Conservation (phyloP, 2,888 invertebrate genomes). For the Lydus trimaculatus region DNA sequence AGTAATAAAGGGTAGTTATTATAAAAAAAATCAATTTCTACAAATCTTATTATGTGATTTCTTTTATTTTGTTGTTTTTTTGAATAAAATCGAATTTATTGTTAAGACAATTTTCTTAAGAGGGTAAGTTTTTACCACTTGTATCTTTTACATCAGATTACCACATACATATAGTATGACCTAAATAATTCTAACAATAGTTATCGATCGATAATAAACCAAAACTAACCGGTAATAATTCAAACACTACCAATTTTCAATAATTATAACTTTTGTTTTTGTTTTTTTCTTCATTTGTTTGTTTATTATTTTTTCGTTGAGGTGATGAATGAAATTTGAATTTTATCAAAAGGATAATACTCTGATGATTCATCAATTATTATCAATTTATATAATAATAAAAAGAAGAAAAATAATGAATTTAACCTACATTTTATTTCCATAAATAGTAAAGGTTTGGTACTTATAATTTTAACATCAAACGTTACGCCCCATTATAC, state of each 20-base stretch:
- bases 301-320: not conserved
- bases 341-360: too few relatives aligned
- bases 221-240: not conserved
- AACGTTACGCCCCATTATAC: too few relatives aligned
- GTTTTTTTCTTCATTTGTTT: too few relatives aligned
- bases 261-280: not conserved
- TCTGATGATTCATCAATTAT: too few relatives aligned
- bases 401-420: too few relatives aligned
- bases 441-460: not conserved
- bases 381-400: not conserved
- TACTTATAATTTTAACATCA: too few relatives aligned
- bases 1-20: too few relatives aligned
- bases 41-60: too few relatives aligned
- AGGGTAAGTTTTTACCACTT: not conserved
- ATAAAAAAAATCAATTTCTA: too few relatives aligned
- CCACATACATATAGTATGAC: constrained; percentile 1
- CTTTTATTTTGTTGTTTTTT: too few relatives aligned
- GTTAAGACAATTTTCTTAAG: not conserved
- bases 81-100: too few relatives aligned
- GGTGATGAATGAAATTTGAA: too few relatives aligned
- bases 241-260: not conserved
- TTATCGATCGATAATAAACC: not conserved
- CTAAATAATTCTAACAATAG: constrained; percentile 7
- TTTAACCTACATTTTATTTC: constrained; percentile 9
- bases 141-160: not conserved